Percentiles rank a stretch among this genome's conserved stretches.
phyloP scores from a whole-genome alignment of 1,140 invertebrate genomes.

The Stenopsyche tienmushanensis region DNA sequence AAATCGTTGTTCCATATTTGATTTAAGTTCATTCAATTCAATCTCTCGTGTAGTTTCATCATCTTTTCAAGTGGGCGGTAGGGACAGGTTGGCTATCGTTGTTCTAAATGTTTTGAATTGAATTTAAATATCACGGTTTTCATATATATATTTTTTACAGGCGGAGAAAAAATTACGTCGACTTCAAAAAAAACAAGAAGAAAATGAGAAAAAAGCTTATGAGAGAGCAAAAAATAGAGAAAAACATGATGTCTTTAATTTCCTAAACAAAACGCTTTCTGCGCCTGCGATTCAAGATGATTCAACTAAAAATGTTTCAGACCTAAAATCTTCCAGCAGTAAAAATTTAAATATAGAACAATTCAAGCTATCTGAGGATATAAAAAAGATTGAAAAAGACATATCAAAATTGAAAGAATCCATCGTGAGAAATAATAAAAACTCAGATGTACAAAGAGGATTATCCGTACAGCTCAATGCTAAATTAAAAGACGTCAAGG shows the following conservation, averaged over 20 bases:
- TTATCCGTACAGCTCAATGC: constrained; percentile 60
- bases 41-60: too few relatives aligned
- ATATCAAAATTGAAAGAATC: constrained; percentile 66
- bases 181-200: constrained; percentile 64
- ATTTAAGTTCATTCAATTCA: too few relatives aligned
- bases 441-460: constrained; percentile 58
- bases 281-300: background rate
- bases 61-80: too few relatives aligned
- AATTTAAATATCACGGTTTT: background rate
- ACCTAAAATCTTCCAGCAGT: constrained; percentile 61
- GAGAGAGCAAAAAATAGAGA: constrained; percentile 59
- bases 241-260: constrained; percentile 73
- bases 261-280: constrained; percentile 72
- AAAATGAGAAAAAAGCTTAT: constrained; percentile 62
- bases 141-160: constrained; percentile 53
- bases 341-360: constrained; percentile 73
- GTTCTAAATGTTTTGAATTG: background rate
- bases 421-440: constrained; percentile 60
- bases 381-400: constrained; percentile 66
- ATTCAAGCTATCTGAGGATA: constrained; percentile 72
- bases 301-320: constrained; percentile 19
- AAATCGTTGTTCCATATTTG: too few relatives aligned
- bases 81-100: too few relatives aligned
- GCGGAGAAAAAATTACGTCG: constrained; percentile 69
- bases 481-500: constrained; percentile 62